Conservation (phyloP, 2,113 vertebrate genomes). For the Bothrops jararaca region DNA sequence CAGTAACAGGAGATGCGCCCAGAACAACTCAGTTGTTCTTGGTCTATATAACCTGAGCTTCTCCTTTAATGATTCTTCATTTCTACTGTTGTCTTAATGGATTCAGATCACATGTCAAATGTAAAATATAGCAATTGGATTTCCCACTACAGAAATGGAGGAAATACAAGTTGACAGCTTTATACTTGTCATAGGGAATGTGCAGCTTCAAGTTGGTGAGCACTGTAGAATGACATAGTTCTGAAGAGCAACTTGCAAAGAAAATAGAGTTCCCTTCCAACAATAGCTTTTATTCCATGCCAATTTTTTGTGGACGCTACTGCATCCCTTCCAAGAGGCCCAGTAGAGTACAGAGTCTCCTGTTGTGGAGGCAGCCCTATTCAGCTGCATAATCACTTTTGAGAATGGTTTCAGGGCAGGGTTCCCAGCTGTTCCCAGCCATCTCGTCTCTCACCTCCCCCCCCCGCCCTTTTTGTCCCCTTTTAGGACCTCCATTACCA, state of each 20-base stretch:
- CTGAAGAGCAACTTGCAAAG: background rate
- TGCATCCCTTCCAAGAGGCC: background rate
- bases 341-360: background rate
- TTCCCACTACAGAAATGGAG: background rate
- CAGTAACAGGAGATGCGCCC: background rate
- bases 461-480: background rate
- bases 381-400: background rate
- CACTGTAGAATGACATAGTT: background rate
- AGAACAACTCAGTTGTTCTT: background rate
- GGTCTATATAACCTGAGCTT: background rate
- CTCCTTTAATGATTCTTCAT: background rate
- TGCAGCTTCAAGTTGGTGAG: background rate
- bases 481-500: background rate
- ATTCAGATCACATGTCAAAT: background rate
- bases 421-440: background rate
- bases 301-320: background rate
- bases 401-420: background rate
- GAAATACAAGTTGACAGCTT: background rate
- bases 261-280: background rate
- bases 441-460: background rate
- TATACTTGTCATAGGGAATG: background rate
- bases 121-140: no score
- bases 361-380: background rate
- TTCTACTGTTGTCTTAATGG: background rate
- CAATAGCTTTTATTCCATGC: slow-evolving; percentile 5